Base-by-base conservation (phyloP, 92 coral and sea anemone species). In the Phymanthus crucifer region DNA sequence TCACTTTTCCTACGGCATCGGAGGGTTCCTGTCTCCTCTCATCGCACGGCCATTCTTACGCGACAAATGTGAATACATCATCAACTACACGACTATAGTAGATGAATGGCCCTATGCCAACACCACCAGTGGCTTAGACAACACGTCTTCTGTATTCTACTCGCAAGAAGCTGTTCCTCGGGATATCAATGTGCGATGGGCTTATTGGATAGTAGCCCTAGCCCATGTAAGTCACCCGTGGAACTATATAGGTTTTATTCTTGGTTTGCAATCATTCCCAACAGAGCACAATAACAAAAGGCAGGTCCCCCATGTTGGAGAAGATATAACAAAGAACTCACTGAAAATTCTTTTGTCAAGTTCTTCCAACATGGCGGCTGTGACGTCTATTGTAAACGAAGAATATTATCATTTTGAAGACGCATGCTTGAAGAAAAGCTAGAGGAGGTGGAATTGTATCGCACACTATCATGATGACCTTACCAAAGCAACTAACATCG, bases 41-140 rank as follows among this genome's bases (percentile, higher is more conserved):
- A 79, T 92, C n/a, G 97, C 97, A 1, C 89, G 85, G 72, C 97
- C 97, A 16, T 92, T 92, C 71, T 89, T 92, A 40, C 85, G 97
- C 37, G 82, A 83, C 16, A 84, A 89, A 31, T 92, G 97, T 61
- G 97, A 87, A n/a, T 71, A 91, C 46, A 88, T 90, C 16, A 88
- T 92, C 9, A 92, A 92, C 77, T 92, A 92, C 79, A 92, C 97
- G 19, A 92, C 97, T 12, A 90, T 92, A 36, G 84, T 90, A 26
- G 97, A 92, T 71, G 94, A 92, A 71, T 92, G 97, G 97, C 97
- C 97, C 18, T 92, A 92, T 74, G 97, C 97, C 0, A 92, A 92
- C 72, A 83, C 92, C 26, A 82, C 94, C 1, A 73, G 80, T 13
- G 86, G 91, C 35, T 46, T 86, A 0, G 97, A 92, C 36, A 92